phyloP scores from a whole-genome alignment of 2,888 invertebrate species.

The Orthosia gothica region DNA sequence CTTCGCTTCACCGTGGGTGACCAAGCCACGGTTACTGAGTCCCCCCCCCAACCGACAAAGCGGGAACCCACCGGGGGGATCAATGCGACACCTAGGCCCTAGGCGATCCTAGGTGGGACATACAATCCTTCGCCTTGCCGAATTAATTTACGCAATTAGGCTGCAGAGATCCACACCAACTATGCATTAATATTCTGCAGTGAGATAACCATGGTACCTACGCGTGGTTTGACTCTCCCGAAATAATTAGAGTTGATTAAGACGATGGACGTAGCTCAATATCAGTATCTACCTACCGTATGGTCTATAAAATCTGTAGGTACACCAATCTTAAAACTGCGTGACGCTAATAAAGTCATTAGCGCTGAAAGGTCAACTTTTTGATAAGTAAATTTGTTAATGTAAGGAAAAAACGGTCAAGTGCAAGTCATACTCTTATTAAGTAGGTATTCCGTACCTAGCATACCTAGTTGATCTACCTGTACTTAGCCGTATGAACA shows the following conservation, averaged over 20 bases:
- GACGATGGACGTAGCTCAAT: neutral
- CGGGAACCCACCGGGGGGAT: no score
- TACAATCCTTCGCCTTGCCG: no score
- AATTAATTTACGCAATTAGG: no score
- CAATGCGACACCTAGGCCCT: no score
- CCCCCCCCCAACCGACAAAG: no score
- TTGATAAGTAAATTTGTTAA: conserved; percentile 5
- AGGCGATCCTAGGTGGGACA: no score
- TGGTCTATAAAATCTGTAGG: conserved; percentile 1
- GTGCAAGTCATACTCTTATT: neutral
- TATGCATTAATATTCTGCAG: neutral
- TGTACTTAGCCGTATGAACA: no score
- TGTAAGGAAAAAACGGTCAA: neutral
- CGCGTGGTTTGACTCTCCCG: neutral
- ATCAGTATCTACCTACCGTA: neutral
- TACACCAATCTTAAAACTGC: conserved; percentile 8
- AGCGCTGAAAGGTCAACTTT: conserved; percentile 22
- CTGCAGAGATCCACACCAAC: neutral
- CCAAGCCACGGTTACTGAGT: no score
- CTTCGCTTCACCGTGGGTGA: no score
- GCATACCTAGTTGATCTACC: no score
- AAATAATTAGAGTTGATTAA: neutral
- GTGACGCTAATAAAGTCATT: conserved; percentile 29
- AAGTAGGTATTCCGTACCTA: neutral
- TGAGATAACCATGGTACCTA: neutral